These are phyloP conservation scores for Holothuria leucospilota DNA, from an alignment of 53 echinoderm and acorn worm species.

Conservation along the genomic window DNA sequence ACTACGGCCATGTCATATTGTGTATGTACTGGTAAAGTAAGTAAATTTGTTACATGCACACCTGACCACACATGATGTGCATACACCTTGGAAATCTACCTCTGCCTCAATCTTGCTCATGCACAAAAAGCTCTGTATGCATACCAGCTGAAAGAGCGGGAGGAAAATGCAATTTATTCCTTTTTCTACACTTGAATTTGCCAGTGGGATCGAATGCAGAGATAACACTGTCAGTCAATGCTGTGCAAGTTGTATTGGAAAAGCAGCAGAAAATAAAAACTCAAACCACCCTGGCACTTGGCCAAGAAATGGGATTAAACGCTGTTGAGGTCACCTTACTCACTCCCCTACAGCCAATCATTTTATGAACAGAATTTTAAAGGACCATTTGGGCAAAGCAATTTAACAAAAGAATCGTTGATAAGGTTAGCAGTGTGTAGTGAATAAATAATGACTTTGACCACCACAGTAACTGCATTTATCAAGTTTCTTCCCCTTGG, in stretches of 20 bases:
- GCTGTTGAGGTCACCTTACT: conserved; percentile 43
- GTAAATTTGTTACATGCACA: no score
- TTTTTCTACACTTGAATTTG: conserved; percentile 28
- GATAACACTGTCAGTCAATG: conserved; percentile 10
- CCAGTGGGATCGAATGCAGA: conserved; percentile 35
- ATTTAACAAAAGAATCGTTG: no score
- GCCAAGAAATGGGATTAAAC: conserved; percentile 42
- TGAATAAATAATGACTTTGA: no score
- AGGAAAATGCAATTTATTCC: conserved; percentile 38
- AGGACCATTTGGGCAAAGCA: no score
- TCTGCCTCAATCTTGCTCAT: not conserved
- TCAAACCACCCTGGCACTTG: conserved; percentile 9
- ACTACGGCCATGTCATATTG: no score
- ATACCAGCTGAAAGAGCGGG: not conserved
- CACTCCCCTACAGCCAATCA: conserved; percentile 17
- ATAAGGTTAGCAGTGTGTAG: no score
- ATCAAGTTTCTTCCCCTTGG: no score
- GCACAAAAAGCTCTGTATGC: not conserved
- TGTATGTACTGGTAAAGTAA: no score
- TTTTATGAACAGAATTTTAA: no score
- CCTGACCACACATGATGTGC: no score
- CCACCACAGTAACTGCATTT: no score
- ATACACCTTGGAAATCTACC: no score
- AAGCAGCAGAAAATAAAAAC: not conserved
- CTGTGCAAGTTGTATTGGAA: conserved; percentile 25